Conservation (phyloP, 2,888 invertebrate genomes). For the Leucania comma region DNA sequence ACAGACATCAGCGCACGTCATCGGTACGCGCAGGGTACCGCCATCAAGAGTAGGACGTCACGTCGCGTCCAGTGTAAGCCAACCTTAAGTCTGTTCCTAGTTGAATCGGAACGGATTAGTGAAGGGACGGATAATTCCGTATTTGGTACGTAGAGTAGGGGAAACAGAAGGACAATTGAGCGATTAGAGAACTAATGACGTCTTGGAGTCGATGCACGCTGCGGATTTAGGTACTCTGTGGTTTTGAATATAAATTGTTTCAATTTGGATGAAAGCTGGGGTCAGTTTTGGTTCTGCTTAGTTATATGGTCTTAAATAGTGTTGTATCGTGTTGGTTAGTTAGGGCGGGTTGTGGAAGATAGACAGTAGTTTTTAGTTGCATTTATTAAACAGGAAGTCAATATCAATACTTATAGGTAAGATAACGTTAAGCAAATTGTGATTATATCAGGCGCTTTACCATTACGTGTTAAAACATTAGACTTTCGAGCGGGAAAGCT, state of each 20-base stretch:
- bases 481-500: too few relatives aligned
- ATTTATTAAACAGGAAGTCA: too few relatives aligned
- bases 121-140: conserved; percentile 48
- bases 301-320: not conserved
- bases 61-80: not conserved
- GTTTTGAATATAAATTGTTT: conserved; percentile 44
- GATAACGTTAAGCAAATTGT: too few relatives aligned
- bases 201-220: conserved; percentile 44
- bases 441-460: too few relatives aligned
- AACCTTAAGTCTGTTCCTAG: conserved; percentile 15
- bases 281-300: not conserved
- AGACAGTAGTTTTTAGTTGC: too few relatives aligned
- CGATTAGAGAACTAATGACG: conserved; percentile 47
- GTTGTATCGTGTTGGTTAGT: too few relatives aligned
- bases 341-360: not conserved
- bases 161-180: conserved; percentile 40
- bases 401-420: too few relatives aligned
- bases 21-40: too few relatives aligned
- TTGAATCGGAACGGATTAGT: conserved; percentile 53
- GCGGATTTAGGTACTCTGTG: conserved; percentile 27
- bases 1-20: too few relatives aligned
- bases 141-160: conserved; percentile 33
- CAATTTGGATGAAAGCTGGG: conserved; percentile 6
- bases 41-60: too few relatives aligned
- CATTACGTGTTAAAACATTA: too few relatives aligned